Evolutionary conservation across 2,888 invertebrate genomes (phyloP).

Genomic region (Dolomedes plantarius): DNA sequence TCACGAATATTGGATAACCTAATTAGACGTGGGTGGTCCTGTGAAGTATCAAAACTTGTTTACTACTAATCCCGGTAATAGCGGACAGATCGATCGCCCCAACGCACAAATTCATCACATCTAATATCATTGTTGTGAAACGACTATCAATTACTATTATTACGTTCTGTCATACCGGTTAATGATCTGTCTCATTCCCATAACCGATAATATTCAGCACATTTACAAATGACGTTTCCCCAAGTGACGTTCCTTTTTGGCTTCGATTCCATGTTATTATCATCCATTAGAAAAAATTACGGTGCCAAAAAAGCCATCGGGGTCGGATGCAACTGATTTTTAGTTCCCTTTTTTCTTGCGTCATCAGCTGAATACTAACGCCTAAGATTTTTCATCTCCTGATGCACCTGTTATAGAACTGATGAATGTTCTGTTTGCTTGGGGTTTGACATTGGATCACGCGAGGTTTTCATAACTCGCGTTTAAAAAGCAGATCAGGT

Average conservation of each 20-base stretch:
- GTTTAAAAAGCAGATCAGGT: constrained; percentile 11
- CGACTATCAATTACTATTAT: no score
- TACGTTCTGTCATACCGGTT: background rate
- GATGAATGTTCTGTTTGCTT: background rate
- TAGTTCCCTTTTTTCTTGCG: no score
- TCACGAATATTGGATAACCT: no score
- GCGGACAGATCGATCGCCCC: no score
- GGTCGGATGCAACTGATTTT: background rate
- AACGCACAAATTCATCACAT: no score
- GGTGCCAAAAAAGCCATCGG: background rate
- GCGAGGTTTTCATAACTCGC: constrained; percentile 12
- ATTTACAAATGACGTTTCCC: constrained; percentile 5
- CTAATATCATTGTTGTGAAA: no score
- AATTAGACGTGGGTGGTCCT: no score
- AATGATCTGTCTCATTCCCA: background rate
- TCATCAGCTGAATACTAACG: background rate
- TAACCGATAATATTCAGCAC: background rate
- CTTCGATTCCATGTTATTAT: constrained; percentile 38
- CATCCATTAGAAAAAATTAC: constrained; percentile 11
- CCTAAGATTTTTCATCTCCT: background rate
- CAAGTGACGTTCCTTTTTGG: background rate
- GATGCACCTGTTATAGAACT: background rate
- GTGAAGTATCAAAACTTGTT: no score
- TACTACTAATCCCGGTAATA: no score
- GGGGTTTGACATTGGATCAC: background rate